Base-by-base conservation (phyloP, 2,797 vertebrate species). In the Anomalospiza imberbis region DNA sequence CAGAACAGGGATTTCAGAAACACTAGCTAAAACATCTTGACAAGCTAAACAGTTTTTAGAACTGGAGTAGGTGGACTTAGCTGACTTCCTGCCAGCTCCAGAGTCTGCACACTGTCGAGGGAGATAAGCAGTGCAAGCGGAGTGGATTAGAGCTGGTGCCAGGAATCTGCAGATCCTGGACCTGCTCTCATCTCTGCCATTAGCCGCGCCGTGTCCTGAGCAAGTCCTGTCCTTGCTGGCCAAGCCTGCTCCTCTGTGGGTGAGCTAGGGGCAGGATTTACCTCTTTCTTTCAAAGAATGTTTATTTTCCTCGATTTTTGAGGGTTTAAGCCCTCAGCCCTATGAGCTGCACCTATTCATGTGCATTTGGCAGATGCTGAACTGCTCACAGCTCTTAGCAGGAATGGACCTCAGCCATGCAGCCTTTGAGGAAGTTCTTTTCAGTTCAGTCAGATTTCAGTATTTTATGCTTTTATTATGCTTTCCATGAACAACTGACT, bases 11-110 rank as follows among this genome's bases (percentile, higher is more conserved):
- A 82, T 89, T 92, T 83, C 63, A 92, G 40, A 73, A 91, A 85
- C 60, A 85, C 42, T 67, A 60, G 61, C 88, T 94, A 61, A 94
- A 95, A 82, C 44, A 72, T 83, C 84, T 85, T 93, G 93, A 89
- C 72, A 92, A 93, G 79, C 75, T 58, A 74, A 92, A 80, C 65
- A 61, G 53, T 92, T 92, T 92, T 88, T 61, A 57, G 83, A 91
- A 89, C 42, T 13, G 24, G 72, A 83, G 84, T 92, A 94, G 93
- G 89, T 88, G 92, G 92, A 87, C 78, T 77, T 68, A 18, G 57
- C 50, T 95, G 91, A 82, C 29, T 89, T 54, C 31, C 53, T 94
- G 88, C 91, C 92, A 95, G 68, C 47, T 77, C 17, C 92, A 68
- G 74, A 85, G 62, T 57, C 50, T 91, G 60, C 60, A 85, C 55